These are phyloP conservation scores for Himalopsyche tibetana DNA, from an alignment of 2,888 invertebrate genomes.

Conservation along the genomic window DNA sequence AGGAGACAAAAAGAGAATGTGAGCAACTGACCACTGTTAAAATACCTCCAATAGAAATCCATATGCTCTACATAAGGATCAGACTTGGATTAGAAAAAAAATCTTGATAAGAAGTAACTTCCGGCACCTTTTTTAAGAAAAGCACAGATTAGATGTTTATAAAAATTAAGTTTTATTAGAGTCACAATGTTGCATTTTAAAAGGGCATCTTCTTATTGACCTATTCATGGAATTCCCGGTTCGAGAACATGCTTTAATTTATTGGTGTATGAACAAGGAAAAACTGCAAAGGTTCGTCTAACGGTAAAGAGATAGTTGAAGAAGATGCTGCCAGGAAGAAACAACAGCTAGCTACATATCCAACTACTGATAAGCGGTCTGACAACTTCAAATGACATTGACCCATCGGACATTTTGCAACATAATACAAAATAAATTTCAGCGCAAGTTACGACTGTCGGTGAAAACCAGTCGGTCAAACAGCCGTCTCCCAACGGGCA, in stretches of 20 bases:
- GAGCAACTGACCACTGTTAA: too few species aligned
- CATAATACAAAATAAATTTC: constrained; percentile 17
- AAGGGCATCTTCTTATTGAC: background rate
- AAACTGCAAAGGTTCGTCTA: constrained; percentile 31
- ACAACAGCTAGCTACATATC: constrained; percentile 2
- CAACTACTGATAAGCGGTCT: constrained; percentile 39
- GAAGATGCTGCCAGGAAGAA: constrained; percentile 29
- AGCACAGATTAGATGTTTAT: too few species aligned
- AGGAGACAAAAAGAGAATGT: too few species aligned
- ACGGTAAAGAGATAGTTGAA: background rate
- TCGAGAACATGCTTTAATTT: background rate
- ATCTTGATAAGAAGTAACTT: too few species aligned
- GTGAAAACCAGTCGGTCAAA: constrained; percentile 37
- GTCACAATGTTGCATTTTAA: background rate
- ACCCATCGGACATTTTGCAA: constrained; percentile 37
- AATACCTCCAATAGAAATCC: too few species aligned
- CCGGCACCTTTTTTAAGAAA: too few species aligned
- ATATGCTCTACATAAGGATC: too few species aligned
- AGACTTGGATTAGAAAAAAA: too few species aligned
- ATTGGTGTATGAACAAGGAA: constrained; percentile 37
- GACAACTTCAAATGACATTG: constrained; percentile 40
- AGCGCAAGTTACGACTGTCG: background rate
- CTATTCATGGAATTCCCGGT: background rate
- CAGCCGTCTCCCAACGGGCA: background rate
- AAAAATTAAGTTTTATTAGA: too few species aligned